Evolutionary conservation across 2,113 vertebrate genomes (phyloP).

Genomic region (Trachemys scripta): DNA sequence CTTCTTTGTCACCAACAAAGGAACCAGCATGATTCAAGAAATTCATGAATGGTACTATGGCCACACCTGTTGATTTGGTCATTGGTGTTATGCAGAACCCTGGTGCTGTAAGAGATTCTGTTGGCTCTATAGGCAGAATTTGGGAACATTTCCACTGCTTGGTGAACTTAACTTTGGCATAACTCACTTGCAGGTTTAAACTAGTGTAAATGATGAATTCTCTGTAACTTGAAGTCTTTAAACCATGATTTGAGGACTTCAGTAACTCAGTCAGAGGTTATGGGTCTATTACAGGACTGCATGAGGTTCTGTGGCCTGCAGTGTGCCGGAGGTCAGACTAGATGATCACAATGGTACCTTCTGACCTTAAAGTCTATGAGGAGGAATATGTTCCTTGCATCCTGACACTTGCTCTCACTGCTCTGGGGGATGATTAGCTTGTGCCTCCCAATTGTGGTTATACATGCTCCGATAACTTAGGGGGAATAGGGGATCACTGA

Average conservation of each 20-base stretch:
- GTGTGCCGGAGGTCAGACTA: no score
- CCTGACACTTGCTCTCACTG: not conserved
- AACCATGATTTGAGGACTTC: no score
- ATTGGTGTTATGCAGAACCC: fast-evolving
- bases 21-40: not conserved
- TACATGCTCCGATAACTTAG: not conserved
- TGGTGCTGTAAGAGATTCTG: not conserved
- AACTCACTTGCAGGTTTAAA: not conserved
- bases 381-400: not conserved
- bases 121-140: not conserved
- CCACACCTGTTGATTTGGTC: not conserved
- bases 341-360: no score
- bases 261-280: no score
- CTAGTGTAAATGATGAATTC: no score
- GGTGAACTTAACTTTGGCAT: not conserved
- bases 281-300: no score
- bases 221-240: no score
- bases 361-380: no score
- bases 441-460: not conserved
- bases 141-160: not conserved
- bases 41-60: not conserved
- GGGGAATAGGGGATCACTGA: not conserved
- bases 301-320: no score
- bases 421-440: not conserved
- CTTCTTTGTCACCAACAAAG: not conserved